Base-by-base conservation (phyloP, 2,113 vertebrate genomes). In the Rostratula benghalensis region DNA sequence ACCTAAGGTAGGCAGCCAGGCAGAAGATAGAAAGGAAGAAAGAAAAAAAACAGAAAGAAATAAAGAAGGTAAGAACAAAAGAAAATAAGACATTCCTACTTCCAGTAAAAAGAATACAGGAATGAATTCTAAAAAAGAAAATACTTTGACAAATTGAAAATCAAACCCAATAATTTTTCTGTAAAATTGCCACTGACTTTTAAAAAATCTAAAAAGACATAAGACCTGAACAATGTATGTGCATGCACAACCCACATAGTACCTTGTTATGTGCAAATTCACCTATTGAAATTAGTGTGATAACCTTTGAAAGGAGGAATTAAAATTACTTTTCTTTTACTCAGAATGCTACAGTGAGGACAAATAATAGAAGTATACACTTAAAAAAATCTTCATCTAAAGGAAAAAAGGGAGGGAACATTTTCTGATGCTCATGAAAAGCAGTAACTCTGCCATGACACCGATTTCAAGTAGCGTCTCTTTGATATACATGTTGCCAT, bases 301-400 rank as follows among this genome's bases (percentile, higher is more conserved):
- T 93, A 91, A 93, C 73, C 71, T 94, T 76, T 96, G 53, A 94
- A 76, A 93, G 41, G 39, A 83, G 50, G 63, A 89, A 91, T 95
- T 92, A 94, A 93, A 65, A 24, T 68, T 50, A 88, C 31, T 92
- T 91, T 81, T 93, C 31, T 81, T 95, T 93, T 70, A 78, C 61
- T 11, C 35, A 54, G 17, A 84, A 53, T 35, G 33, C 7, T 71
- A 51, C 37, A 76, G 64, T 63, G n/a, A 92, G 71, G 92, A 90
- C 39, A 93, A 87, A 87, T 43, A 93, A 53, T 27, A 7, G 85
- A 90, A 71, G 37, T 35, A 61, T 21, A 65, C 12, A 79, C 3
- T 19, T 59, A 17, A 43, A 74, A 84, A 84, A 74, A 25, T 8
- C 43, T 77, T 65, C 33, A 39, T 88, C 41, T 80, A 60, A 70